Conservation (phyloP, 2,113 vertebrate species). For the Misgurnus mizolepis region DNA sequence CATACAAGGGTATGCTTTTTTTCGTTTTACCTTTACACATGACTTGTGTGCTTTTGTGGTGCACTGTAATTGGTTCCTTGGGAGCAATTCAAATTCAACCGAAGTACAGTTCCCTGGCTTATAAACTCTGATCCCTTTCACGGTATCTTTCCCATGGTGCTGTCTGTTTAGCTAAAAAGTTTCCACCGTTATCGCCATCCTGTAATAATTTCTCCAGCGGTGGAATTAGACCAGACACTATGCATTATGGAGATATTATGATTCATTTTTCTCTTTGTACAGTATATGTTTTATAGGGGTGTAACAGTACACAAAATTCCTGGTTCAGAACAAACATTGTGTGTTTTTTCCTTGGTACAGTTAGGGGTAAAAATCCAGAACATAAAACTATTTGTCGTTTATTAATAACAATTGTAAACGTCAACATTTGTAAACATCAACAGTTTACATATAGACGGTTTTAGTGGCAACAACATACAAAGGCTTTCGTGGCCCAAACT, state of each 20-base stretch:
- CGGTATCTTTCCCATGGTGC: neutral
- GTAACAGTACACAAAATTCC: no score
- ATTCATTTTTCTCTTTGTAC: neutral
- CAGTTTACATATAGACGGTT: no score
- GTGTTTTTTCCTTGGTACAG: no score
- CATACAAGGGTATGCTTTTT: neutral
- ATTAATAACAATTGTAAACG: no score
- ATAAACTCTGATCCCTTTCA: neutral
- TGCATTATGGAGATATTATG: neutral
- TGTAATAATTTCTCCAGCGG: neutral
- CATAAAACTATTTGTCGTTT: no score
- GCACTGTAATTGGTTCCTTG: slow-evolving; percentile 5
- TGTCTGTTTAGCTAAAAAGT: neutral
- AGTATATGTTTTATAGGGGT: neutral
- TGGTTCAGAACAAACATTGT: no score
- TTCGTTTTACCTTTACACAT: neutral
- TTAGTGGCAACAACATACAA: no score
- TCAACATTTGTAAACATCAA: no score
- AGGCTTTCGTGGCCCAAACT: no score
- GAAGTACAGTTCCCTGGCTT: slow-evolving; percentile 23
- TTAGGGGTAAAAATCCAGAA: no score
- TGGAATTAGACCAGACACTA: neutral
- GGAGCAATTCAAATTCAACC: slow-evolving; percentile 15
- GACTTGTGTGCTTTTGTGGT: neutral
- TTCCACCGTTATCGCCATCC: neutral